A percentile compares a stretch with the other conserved stretches of the same genome.
phyloP scores from a whole-genome alignment of 2,888 invertebrate genomes.

The Tetragonula carbonaria region DNA sequence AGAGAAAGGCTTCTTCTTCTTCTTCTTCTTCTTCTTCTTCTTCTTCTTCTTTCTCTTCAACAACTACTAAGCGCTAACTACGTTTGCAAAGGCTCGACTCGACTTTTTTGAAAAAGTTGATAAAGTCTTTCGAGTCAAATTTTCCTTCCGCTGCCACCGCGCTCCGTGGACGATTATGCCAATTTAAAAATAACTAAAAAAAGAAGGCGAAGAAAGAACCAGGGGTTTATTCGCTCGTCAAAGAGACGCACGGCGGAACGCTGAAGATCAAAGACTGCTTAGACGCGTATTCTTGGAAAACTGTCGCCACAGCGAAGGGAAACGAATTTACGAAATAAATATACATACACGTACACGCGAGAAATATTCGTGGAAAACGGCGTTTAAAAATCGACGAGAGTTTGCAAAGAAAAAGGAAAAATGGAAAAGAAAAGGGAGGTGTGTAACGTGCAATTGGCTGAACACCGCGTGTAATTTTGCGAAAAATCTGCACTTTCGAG shows the following conservation, averaged over 20 bases:
- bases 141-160: too few relatives aligned
- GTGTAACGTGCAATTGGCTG: too few relatives aligned
- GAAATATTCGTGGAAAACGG: not conserved
- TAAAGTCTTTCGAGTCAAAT: not conserved
- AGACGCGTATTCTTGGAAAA: slow-evolving; percentile 10
- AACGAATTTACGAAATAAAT: slow-evolving; percentile 3
- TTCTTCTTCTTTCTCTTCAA: too few relatives aligned
- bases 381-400: not conserved
- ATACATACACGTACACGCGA: not conserved
- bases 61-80: too few relatives aligned
- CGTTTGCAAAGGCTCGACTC: too few relatives aligned
- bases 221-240: slow-evolving; percentile 3
- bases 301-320: not conserved
- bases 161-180: not conserved
- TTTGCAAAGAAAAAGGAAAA: too few relatives aligned
- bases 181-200: slow-evolving; percentile 28
- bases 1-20: too few relatives aligned
- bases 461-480: too few relatives aligned
- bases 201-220: slow-evolving; percentile 3
- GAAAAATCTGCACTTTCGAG: too few relatives aligned
- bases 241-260: not conserved
- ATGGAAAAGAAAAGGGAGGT: too few relatives aligned
- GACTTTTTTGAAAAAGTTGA: not conserved
- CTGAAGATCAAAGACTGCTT: slow-evolving; percentile 28
- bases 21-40: too few relatives aligned